phyloP scores from a whole-genome alignment of 2,888 invertebrate species.

The Melangyna quadrimaculata region DNA sequence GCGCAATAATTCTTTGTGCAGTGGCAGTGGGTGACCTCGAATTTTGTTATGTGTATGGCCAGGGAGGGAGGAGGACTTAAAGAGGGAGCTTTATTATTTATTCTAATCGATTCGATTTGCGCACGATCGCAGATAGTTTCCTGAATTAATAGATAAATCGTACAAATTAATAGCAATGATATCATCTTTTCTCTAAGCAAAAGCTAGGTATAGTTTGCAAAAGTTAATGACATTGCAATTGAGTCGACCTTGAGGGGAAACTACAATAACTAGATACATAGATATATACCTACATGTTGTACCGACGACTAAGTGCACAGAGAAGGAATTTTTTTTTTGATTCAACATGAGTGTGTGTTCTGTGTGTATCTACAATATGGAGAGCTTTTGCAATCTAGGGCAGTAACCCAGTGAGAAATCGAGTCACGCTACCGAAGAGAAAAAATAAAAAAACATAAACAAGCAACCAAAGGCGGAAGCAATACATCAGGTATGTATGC shows the following conservation, averaged over 20 bases:
- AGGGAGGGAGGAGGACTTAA: neutral
- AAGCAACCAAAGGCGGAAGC: constrained; percentile 37
- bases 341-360: neutral
- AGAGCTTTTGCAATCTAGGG: constrained; percentile 38
- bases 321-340: constrained; percentile 26
- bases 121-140: constrained; percentile 57
- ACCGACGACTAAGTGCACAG: neutral
- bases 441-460: neutral
- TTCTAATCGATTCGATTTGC: constrained; percentile 39
- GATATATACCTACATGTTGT: too few relatives aligned
- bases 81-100: constrained; percentile 11
- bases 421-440: neutral
- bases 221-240: constrained; percentile 67
- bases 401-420: constrained; percentile 41
- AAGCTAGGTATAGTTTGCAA: constrained; percentile 34
- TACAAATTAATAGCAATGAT: constrained; percentile 44
- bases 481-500: too few relatives aligned
- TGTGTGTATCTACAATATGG: neutral
- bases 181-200: constrained; percentile 31
- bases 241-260: constrained; percentile 46
- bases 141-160: constrained; percentile 38
- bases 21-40: constrained; percentile 40
- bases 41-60: neutral
- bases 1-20: neutral
- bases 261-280: neutral